Evolutionary conservation across 2,113 vertebrate species (phyloP).

Genomic region (Phalacrocorax pelagicus): DNA sequence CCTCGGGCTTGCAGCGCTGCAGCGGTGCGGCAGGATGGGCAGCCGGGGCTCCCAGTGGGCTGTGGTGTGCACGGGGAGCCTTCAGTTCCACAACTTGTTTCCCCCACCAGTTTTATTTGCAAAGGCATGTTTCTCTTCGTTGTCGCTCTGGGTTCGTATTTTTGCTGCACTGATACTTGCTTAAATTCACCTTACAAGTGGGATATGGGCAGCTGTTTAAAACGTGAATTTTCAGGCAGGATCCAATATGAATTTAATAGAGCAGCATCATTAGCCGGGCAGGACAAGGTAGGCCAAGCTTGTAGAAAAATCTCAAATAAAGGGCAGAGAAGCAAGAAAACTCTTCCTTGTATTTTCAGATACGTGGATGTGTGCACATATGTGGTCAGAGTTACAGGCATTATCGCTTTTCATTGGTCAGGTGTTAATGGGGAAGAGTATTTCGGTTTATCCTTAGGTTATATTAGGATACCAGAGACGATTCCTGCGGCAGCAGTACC

Average conservation of each 20-base stretch:
- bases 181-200: neutral
- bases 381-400: neutral
- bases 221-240: neutral
- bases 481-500: neutral
- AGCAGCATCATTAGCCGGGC: neutral
- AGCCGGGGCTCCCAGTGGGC: neutral
- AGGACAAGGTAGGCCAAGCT: neutral
- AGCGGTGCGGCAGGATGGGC: neutral
- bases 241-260: neutral
- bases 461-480: neutral
- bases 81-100: neutral
- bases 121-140: neutral
- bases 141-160: neutral
- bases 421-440: neutral
- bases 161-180: neutral
- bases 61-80: neutral
- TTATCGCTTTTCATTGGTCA: neutral
- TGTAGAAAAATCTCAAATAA: neutral
- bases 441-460: neutral
- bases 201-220: neutral
- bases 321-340: neutral
- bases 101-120: neutral
- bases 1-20: neutral
- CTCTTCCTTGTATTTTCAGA: neutral
- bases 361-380: accelerated